These are phyloP conservation scores for Sarcophaga bullata DNA, from an alignment of 1,140 invertebrate species.

Conservation along the genomic window DNA sequence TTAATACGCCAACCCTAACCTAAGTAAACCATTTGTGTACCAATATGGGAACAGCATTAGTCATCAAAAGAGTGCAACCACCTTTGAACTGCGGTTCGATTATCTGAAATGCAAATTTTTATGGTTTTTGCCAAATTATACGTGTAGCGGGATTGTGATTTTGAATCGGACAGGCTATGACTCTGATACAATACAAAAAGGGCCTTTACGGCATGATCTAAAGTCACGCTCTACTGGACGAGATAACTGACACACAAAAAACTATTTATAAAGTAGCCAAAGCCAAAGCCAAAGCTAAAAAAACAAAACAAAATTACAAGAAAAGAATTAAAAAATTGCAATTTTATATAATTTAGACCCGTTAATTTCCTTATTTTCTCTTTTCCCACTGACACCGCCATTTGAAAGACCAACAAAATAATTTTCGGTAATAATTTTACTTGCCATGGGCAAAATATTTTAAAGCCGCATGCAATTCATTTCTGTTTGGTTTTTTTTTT, in stretches of 20 bases:
- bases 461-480: neutral
- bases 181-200: neutral
- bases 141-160: neutral
- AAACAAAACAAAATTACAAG: neutral
- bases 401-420: neutral
- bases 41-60: no score
- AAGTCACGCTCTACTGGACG: neutral
- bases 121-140: neutral
- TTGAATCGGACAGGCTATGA: neutral
- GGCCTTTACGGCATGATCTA: neutral
- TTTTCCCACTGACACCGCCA: neutral
- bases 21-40: no score
- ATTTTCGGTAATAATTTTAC: neutral
- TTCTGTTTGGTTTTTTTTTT: no score
- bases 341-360: neutral
- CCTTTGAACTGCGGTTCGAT: neutral
- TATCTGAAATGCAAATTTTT: slow-evolving; percentile 10
- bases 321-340: neutral
- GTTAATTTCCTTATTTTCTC: neutral
- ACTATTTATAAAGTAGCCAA: neutral
- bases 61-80: neutral
- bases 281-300: neutral
- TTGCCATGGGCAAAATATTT: slow-evolving; percentile 8
- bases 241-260: no score
- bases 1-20: no score